A percentile compares a stretch with the other conserved stretches of the same genome.
These are phyloP conservation scores for Microcebus jonahi DNA, from an alignment of 2,113 vertebrate species.

Conservation along the genomic window DNA sequence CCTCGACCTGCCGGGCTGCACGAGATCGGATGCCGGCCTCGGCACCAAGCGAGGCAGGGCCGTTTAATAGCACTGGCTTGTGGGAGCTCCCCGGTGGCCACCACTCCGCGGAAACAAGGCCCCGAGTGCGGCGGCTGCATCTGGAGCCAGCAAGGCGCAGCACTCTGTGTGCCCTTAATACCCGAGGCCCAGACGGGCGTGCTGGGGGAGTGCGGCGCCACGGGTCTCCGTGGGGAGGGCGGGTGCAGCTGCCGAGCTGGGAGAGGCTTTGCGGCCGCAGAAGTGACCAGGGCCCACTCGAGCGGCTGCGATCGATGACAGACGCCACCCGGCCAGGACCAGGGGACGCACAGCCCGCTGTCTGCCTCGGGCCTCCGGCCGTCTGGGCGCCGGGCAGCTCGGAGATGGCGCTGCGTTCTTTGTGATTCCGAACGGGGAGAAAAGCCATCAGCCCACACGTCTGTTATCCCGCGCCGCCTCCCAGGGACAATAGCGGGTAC, in stretches of 20 bases:
- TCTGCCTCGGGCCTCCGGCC: rapidly evolving
- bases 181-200: not conserved
- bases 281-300: slow-evolving; percentile 22
- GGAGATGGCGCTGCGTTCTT: not conserved
- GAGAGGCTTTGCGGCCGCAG: not conserved
- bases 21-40: not conserved
- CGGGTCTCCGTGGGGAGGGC: not conserved
- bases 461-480: slow-evolving; percentile 58
- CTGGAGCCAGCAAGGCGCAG: not conserved
- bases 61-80: not conserved
- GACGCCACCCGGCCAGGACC: not conserved
- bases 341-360: not conserved
- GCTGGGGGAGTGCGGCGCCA: not conserved
- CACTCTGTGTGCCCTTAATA: not conserved
- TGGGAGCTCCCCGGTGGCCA: not conserved
- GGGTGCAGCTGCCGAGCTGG: not conserved
- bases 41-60: not conserved
- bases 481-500: slow-evolving; percentile 51
- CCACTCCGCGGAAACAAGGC: not conserved
- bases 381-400: not conserved
- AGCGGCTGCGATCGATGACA: slow-evolving; percentile 46
- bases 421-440: not conserved
- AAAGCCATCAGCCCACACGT: slow-evolving; percentile 17
- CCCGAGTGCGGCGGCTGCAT: not conserved
- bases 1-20: not conserved